Base-by-base conservation (phyloP, 2,113 vertebrate species). In the Calonectris borealis region DNA sequence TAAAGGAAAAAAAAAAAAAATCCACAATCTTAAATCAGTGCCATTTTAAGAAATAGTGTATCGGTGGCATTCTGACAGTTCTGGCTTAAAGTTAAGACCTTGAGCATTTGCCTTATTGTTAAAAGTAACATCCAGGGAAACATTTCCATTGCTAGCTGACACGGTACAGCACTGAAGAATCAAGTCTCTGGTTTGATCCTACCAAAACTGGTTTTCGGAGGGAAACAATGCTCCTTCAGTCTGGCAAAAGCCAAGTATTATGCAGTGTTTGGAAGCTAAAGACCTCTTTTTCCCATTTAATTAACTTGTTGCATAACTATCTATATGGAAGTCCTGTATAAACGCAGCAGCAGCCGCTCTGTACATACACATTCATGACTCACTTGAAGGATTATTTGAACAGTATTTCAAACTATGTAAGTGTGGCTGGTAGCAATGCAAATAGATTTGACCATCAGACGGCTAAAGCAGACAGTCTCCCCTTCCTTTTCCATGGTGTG, bases 261-360 rank as follows among this genome's bases (percentile, higher is more conserved):
- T 20, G 68, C 57, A 85, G 71, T 52, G 57, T 89, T 69, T 94
- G 83, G 68, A 96, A 96, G 83, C 46, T 72, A 54, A 96, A 95
- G 85, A 94, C 68, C 73, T 92, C 93, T 95, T 92, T 78, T 82
- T 96, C 68, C 36, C 66, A 55, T 78, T 93, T 94, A 85, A 73
- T 95, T 90, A 85, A 75, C 29, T 69, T 40, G 17, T 90, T 94
- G 86, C 68, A 69, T 78, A 95, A 97, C 89, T 51, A 71, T 69
- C 84, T 91, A 21, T 84, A 93, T 58, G 68, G 46, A 86, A 80
- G 72, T 86, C 76, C 52, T 68, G 69, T 73, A 93, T 40, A 83
- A 86, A 89, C 2, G 27, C 34, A 78, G 71, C 77, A 91, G 58
- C 3, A 29, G 72, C 44, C 0, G 0, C 36, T 90, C 83, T 87